A percentile compares a stretch with the other conserved stretches of the same genome.
phyloP scores from a whole-genome alignment of 1,140 invertebrate species.

The Mercenaria mercenaria region DNA sequence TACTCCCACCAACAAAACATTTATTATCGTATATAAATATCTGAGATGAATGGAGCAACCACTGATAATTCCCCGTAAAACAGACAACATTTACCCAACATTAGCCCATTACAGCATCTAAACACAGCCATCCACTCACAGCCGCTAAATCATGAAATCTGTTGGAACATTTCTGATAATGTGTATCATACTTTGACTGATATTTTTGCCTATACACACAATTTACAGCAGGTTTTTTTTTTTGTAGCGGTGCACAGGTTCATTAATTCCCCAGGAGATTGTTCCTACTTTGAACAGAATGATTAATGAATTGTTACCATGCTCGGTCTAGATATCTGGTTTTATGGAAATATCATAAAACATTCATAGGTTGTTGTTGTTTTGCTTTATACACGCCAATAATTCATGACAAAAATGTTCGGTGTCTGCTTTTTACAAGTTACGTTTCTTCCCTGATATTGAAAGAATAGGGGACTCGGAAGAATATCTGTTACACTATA shows the following conservation, averaged over 20 bases:
- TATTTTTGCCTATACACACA: not conserved
- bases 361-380: not conserved
- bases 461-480: too few relatives aligned
- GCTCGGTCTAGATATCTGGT: not conserved
- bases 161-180: not conserved
- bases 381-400: not conserved
- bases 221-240: not conserved
- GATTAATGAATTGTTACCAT: not conserved
- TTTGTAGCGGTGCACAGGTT: conserved; percentile 23
- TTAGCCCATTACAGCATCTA: not conserved
- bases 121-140: not conserved
- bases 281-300: not conserved
- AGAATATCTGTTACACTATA: too few relatives aligned
- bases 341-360: conserved; percentile 13
- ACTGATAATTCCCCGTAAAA: conserved; percentile 14
- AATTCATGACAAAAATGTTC: not conserved
- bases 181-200: not conserved
- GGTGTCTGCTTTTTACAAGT: too few relatives aligned
- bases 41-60: not conserved
- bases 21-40: conserved; percentile 19
- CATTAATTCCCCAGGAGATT: conserved; percentile 12
- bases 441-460: too few relatives aligned
- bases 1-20: not conserved
- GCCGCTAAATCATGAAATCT: not conserved
- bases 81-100: conserved; percentile 8